Evolutionary conservation across 2,888 invertebrate genomes (phyloP).

Genomic region (Euproctis similis): DNA sequence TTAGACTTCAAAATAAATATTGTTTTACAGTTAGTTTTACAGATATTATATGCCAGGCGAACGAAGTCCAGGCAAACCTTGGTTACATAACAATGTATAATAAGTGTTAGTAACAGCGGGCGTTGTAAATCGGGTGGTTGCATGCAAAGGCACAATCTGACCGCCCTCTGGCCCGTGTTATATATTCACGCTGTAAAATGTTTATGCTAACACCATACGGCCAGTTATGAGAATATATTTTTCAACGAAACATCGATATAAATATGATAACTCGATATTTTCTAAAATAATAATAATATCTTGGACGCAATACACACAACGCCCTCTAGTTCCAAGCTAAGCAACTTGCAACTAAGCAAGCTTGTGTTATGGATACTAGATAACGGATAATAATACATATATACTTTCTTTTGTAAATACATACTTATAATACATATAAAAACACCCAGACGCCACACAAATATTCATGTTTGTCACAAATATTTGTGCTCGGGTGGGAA

Average conservation of each 20-base stretch:
- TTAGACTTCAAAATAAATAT: not conserved
- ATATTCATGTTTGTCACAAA: no score
- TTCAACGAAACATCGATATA: no score
- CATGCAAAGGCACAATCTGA: slow-evolving; percentile 21
- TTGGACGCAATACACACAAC: no score
- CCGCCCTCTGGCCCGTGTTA: slow-evolving; percentile 10
- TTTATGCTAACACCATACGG: slow-evolving; percentile 23
- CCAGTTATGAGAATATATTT: slow-evolving; percentile 19
- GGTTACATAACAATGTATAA: not conserved
- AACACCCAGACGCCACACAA: no score
- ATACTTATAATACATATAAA: no score
- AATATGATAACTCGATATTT: no score
- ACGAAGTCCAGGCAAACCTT: no score
- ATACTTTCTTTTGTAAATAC: not conserved
- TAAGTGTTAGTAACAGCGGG: slow-evolving; percentile 4
- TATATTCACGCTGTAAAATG: slow-evolving; percentile 27
- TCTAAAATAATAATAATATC: no score
- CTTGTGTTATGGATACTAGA: no score
- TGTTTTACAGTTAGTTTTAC: not conserved
- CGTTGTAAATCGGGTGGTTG: slow-evolving; percentile 20
- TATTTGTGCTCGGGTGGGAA: no score
- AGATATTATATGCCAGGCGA: not conserved
- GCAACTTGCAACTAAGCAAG: no score
- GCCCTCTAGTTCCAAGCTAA: no score
- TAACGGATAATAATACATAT: not conserved